Evolutionary conservation across 2,113 vertebrate genomes (phyloP).

Genomic region (Corvus cornix): DNA sequence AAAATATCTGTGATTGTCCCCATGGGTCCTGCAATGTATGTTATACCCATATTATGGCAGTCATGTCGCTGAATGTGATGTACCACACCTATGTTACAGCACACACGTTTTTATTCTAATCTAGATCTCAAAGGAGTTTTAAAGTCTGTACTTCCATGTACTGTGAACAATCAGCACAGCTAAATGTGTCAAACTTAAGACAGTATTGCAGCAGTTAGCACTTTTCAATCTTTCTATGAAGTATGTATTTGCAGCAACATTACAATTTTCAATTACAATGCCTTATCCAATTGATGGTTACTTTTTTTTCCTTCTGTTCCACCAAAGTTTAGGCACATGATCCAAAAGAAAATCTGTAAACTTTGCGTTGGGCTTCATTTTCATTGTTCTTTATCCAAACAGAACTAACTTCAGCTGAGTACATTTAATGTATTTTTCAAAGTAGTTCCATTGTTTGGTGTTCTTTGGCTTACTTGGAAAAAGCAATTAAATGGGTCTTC

Average conservation of each 20-base stretch:
- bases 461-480: neutral
- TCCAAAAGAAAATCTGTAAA: neutral
- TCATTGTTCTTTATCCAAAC: conserved; percentile 5
- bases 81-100: neutral
- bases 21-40: neutral
- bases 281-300: neutral
- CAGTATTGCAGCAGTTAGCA: neutral
- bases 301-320: neutral
- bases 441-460: neutral
- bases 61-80: neutral
- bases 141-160: neutral
- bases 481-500: neutral
- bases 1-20: neutral
- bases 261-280: neutral
- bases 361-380: neutral
- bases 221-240: neutral
- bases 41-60: neutral
- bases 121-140: neutral
- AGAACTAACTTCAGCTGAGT: neutral
- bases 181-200: neutral
- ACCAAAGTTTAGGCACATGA: neutral
- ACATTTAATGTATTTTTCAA: neutral
- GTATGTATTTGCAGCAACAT: neutral
- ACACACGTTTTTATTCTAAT: neutral
- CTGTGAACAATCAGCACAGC: neutral